Base-by-base conservation (phyloP, 2,888 invertebrate species). In the Eilema griseolum region DNA sequence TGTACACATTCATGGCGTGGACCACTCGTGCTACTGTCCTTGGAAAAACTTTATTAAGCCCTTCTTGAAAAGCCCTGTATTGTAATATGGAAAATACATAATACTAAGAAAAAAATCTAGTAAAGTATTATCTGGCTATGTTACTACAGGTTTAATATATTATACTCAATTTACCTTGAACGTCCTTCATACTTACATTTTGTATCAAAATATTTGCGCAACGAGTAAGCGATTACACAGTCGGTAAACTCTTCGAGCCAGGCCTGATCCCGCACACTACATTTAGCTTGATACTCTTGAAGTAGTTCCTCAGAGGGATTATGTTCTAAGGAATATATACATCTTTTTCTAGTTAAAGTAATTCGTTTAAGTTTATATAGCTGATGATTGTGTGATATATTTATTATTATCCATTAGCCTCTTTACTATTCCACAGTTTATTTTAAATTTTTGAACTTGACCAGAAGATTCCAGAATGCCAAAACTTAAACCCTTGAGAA, bases 231-330 rank as follows among this genome's bases (percentile, higher is more conserved):
- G 77, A 80, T 80, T 80, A 80, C 78, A 77, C 75, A 80, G 80
- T 69, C 80, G 75, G 82, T 77, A 82, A 82, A 80, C 71, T 80
- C 74, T 26, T 64, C 67, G 67, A 71, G 66, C 59, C 75, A 67
- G 65, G 73, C 59, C 64, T 59, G 69, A 82, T 75, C 78, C 33
- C 46, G 74, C 64, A 72, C 78, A 80, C 73, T 80, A 82, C 80
- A 80, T 80, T 79, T 77, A 75, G 70, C 65, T 71, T 73, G 82
- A 80, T 82, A 80, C 80, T 77, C 78, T 80, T 80, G 80, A 75
- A 77, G 75, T 70, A 75, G 70, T 66, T 59, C 67, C 72, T 70
- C 65, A 72, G 56, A 23, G 23, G 75, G 82, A 80, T 80, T 82
- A 82, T 61, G 68, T 73, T 77, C 46, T 63, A 66, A 52, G 72